A percentile compares a stretch with the other conserved stretches of the same genome.
Evolutionary conservation across 35 echinoderm and acorn worm genomes (phyloP).

Genomic region (Strongylocentrotus purpuratus): DNA sequence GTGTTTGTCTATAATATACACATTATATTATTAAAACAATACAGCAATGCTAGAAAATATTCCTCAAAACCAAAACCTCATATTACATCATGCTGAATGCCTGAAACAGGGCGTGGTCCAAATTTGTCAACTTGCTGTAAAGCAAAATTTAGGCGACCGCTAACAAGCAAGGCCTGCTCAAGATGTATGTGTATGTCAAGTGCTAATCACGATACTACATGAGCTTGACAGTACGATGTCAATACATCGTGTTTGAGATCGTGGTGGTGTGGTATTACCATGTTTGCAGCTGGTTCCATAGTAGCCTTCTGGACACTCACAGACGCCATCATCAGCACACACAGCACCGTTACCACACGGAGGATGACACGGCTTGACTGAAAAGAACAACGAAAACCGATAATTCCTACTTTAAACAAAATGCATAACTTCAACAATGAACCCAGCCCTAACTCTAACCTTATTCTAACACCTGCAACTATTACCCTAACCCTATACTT

Average conservation of each 20-base stretch:
- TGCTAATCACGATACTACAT: too few relatives aligned
- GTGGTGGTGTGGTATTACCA: neutral
- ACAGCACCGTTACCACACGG: conserved; percentile 19
- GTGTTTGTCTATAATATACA: neutral
- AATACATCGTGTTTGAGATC: too few relatives aligned
- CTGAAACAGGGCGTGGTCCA: neutral
- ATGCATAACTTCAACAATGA: too few relatives aligned
- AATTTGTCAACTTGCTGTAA: too few relatives aligned
- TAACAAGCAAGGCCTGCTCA: neutral
- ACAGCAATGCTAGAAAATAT: neutral
- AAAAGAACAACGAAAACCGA: neutral
- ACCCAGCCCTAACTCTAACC: too few relatives aligned
- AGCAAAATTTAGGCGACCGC: too few relatives aligned
- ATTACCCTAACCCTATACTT: too few relatives aligned
- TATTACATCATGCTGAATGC: neutral
- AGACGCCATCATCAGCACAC: conserved; percentile 38
- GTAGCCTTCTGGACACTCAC: conserved; percentile 26
- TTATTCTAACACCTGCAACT: too few relatives aligned
- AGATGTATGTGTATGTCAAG: neutral
- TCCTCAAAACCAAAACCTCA: neutral
- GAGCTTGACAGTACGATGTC: too few relatives aligned
- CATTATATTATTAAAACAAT: neutral
- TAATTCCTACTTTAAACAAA: neutral
- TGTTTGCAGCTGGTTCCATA: conserved; percentile 40
- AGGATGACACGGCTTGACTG: conserved; percentile 29